Base-by-base conservation (phyloP, 2,888 invertebrate genomes). In the Drosophila percnosoma region DNA sequence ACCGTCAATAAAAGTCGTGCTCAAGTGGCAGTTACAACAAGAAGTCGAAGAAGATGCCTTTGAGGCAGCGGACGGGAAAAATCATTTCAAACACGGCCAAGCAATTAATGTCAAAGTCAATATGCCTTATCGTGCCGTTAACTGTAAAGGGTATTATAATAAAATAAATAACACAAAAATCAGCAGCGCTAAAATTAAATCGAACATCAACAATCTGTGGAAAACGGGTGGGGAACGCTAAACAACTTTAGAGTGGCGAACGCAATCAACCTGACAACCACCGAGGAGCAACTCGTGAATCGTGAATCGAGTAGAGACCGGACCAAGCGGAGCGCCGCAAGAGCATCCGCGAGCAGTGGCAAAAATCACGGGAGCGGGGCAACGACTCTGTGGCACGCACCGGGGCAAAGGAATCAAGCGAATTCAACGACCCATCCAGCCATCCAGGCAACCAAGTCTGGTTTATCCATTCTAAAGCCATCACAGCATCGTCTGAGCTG, bases 91-190 rank as follows among this genome's bases (percentile, higher is more conserved):
- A 67, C 72, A 67, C 54, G 70, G 68, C 73, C 79, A 58, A 58
- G 85, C 85, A 85, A 85, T 89, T 85, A 85, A 85, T 85, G 87
- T 85, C 85, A 84, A 84, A 89, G 85, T 84, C 85, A 85, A 85
- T 87, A 85, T 85, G 85, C 85, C 85, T 89, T 89, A 85, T 89
- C 85, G 85, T 66, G 72, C 80, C 80, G 85, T 85, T 89, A 85
- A 85, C 82, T 84, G 82, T 89, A 85, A 85, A 89, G 85, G 89
- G 85, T 89, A 85, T 85, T 87, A 87, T 77, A 89, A 89, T 85
- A 87, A 85, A 85, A 89, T 85, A 85, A 85, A 85, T 85, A 85
- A 87, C 80, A 89, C 89, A 84, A 87, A 85, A 85, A 84, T 87
- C 89, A 87, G 85, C 82, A 72, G 69, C 75, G 82, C 85, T 89